Evolutionary conservation across 2,797 vertebrate genomes (phyloP).

Genomic region (Syncerus caffer): DNA sequence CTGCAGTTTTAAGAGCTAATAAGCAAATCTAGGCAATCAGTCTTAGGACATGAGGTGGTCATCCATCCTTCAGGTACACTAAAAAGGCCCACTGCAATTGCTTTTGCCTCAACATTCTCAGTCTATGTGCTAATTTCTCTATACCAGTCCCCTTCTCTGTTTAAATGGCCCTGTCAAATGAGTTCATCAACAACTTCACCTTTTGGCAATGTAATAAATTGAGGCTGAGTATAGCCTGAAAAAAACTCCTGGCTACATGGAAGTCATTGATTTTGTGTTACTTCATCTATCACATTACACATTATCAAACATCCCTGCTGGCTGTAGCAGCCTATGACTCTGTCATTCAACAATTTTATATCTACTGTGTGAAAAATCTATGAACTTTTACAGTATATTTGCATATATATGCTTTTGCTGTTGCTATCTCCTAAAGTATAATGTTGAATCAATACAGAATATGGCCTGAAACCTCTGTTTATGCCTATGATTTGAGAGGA

Average conservation of each 20-base stretch:
- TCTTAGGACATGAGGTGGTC: not conserved
- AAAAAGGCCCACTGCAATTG: not conserved
- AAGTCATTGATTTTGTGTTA: constrained; percentile 24
- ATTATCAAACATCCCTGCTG: not conserved
- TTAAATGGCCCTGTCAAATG: not conserved
- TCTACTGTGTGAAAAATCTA: not conserved
- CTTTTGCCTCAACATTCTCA: not conserved
- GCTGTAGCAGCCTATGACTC: not conserved
- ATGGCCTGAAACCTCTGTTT: not conserved
- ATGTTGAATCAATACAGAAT: not conserved
- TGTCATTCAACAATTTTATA: not conserved
- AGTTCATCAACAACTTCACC: not conserved
- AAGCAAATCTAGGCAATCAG: not conserved
- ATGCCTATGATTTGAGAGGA: not conserved
- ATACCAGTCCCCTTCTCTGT: not conserved
- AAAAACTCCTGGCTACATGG: not conserved
- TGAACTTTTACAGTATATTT: not conserved
- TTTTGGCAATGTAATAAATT: not conserved
- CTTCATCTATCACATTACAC: not conserved
- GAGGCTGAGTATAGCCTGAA: not conserved
- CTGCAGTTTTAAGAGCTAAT: not conserved
- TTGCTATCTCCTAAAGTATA: not conserved
- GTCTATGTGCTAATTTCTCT: not conserved
- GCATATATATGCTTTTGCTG: not conserved
- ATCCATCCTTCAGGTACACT: not conserved